These are phyloP conservation scores for Rhagophthalmus giganteus DNA, from an alignment of 2,888 invertebrate genomes.

Conservation along the genomic window DNA sequence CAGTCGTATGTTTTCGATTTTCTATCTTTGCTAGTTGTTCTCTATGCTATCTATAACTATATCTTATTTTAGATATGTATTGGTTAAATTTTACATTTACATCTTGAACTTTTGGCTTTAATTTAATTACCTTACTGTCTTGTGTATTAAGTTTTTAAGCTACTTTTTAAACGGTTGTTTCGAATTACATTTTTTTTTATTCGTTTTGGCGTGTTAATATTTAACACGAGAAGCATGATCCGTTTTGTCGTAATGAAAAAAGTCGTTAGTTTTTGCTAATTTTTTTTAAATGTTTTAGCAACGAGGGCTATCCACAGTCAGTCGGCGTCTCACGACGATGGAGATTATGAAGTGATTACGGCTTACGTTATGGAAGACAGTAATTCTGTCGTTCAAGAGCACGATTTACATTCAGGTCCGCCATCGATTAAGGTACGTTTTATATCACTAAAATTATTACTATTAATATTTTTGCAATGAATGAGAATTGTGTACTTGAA, in stretches of 20 bases:
- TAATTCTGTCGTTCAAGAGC: constrained; percentile 76
- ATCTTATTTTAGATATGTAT: too few species aligned
- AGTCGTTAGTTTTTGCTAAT: background rate
- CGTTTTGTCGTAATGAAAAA: constrained; percentile 3
- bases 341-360: constrained; percentile 81
- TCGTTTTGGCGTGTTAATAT: constrained; percentile 1
- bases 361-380: constrained; percentile 80
- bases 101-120: too few species aligned
- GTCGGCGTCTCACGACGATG: constrained; percentile 71
- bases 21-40: too few species aligned
- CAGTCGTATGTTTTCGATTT: too few species aligned
- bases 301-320: constrained; percentile 53
- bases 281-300: constrained; percentile 38
- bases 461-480: too few species aligned
- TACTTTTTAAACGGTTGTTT: background rate
- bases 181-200: background rate
- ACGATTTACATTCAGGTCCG: constrained; percentile 75
- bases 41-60: too few species aligned
- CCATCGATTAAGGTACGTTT: constrained; percentile 81
- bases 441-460: too few species aligned
- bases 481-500: too few species aligned
- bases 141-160: background rate
- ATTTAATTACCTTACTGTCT: too few species aligned
- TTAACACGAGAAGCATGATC: constrained; percentile 8
- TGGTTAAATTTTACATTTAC: too few species aligned